Evolutionary conservation across 1,140 invertebrate genomes (phyloP).

Genomic region (Coelopa frigida): DNA sequence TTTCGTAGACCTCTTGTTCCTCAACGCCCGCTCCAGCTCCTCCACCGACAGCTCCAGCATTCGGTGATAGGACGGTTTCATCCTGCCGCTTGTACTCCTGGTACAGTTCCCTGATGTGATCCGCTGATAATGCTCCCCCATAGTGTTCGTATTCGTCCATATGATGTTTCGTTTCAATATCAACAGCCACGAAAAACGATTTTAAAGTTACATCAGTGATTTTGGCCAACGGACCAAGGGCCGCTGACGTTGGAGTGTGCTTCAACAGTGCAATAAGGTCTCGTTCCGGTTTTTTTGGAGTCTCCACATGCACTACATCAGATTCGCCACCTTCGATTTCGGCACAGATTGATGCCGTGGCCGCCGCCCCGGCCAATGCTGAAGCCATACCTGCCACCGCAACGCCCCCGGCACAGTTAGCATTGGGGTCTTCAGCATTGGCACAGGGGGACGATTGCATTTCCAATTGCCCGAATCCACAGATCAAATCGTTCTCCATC

Average conservation of each 20-base stretch:
- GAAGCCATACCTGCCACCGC: not conserved
- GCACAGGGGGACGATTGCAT: conserved; percentile 30
- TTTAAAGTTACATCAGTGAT: conserved; percentile 37
- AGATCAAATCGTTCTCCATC: conserved; percentile 47
- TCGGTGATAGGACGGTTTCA: conserved; percentile 42
- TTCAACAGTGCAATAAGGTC: conserved; percentile 56
- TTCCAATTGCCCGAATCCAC: conserved; percentile 44
- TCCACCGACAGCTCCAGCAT: conserved; percentile 15
- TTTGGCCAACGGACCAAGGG: conserved; percentile 26
- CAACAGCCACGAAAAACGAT: conserved; percentile 54
- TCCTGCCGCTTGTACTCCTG: conserved; percentile 56
- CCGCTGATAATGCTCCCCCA: conserved; percentile 33
- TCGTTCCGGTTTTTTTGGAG: conserved; percentile 56
- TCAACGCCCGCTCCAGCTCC: conserved; percentile 27
- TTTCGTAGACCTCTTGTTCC: conserved; percentile 66
- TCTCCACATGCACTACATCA: conserved; percentile 60
- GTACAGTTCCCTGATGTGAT: conserved; percentile 58
- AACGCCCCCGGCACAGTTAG: conserved; percentile 46
- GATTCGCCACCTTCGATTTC: conserved; percentile 64
- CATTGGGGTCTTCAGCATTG: conserved; percentile 48
- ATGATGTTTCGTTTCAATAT: conserved; percentile 47
- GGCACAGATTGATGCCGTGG: conserved; percentile 55
- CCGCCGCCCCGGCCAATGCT: conserved; percentile 51
- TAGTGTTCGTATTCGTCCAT: conserved; percentile 31
- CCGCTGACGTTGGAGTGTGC: conserved; percentile 34